Percentiles rank a stretch among this genome's conserved stretches.
Conservation (phyloP, 2,797 vertebrate genomes). For the Epinephelus awoara region DNA sequence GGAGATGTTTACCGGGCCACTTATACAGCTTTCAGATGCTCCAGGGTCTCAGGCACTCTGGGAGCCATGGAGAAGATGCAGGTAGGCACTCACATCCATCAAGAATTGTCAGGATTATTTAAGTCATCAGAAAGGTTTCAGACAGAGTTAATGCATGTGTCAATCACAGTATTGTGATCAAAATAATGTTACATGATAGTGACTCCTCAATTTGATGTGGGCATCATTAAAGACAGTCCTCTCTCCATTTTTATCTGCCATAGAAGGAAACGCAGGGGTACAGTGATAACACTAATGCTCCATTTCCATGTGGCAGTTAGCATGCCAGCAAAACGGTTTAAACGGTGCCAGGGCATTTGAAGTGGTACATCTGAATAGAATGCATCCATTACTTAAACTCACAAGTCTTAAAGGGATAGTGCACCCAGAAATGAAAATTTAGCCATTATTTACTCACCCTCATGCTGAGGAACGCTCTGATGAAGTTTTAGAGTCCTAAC, state of each 20-base stretch:
- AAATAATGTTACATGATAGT: too few species aligned
- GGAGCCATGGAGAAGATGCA: constrained; percentile 86
- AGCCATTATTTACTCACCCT: too few species aligned
- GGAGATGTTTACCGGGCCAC: constrained; percentile 92
- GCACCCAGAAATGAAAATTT: too few species aligned
- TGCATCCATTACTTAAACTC: not conserved
- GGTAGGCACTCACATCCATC: constrained; percentile 75
- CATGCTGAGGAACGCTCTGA: too few species aligned
- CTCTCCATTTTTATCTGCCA: too few species aligned
- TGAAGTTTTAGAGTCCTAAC: too few species aligned
- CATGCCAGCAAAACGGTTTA: not conserved
- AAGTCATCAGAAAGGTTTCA: not conserved
- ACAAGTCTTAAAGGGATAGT: not conserved
- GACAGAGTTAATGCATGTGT: not conserved
- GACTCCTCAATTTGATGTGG: too few species aligned
- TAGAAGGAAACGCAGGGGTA: not conserved
- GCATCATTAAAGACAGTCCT: too few species aligned
- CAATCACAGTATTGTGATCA: too few species aligned
- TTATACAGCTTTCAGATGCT: constrained; percentile 93
- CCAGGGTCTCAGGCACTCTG: constrained; percentile 89
- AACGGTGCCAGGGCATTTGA: not conserved
- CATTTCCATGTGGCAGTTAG: not conserved
- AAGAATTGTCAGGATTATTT: not conserved
- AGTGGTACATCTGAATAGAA: not conserved
- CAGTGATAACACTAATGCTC: not conserved